phyloP scores from a whole-genome alignment of 2,113 vertebrate genomes.

The Scomber scombrus region DNA sequence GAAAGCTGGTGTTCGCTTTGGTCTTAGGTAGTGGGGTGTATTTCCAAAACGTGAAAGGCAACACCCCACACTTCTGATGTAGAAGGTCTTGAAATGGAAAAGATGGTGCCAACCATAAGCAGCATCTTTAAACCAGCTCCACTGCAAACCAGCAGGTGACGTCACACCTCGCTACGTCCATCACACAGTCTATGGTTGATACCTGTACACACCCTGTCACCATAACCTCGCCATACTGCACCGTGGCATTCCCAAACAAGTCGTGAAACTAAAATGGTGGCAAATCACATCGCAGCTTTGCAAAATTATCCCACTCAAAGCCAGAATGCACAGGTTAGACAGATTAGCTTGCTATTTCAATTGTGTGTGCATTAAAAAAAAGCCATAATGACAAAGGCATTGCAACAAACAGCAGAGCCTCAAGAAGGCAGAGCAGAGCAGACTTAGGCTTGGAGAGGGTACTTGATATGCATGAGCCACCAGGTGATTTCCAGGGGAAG shows the following conservation, averaged over 20 bases:
- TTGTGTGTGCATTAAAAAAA: background rate
- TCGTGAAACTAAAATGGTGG: background rate
- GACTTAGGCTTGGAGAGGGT: slow-evolving; percentile 55
- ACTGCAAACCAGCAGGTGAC: no score
- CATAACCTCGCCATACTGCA: slow-evolving; percentile 10
- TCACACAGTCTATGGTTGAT: no score
- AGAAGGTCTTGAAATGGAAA: no score
- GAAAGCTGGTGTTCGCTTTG: no score
- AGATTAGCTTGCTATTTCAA: slow-evolving; percentile 40
- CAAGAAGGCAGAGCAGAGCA: slow-evolving; percentile 48
- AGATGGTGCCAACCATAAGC: no score
- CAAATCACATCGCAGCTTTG: slow-evolving; percentile 4
- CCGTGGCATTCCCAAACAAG: background rate
- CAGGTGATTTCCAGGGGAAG: slow-evolving; percentile 79
- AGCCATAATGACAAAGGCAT: slow-evolving; percentile 21
- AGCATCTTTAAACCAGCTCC: no score
- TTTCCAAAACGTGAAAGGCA: no score
- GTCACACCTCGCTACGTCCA: no score
- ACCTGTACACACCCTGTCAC: background rate
- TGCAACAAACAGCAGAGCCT: slow-evolving; percentile 55
- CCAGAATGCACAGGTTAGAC: slow-evolving; percentile 15
- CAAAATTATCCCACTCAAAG: background rate
- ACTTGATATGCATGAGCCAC: slow-evolving; percentile 80
- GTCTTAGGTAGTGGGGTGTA: no score
- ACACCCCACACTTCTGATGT: no score